Base-by-base conservation (phyloP, 35 echinoderm and acorn worm species). In the Strongylocentrotus purpuratus region DNA sequence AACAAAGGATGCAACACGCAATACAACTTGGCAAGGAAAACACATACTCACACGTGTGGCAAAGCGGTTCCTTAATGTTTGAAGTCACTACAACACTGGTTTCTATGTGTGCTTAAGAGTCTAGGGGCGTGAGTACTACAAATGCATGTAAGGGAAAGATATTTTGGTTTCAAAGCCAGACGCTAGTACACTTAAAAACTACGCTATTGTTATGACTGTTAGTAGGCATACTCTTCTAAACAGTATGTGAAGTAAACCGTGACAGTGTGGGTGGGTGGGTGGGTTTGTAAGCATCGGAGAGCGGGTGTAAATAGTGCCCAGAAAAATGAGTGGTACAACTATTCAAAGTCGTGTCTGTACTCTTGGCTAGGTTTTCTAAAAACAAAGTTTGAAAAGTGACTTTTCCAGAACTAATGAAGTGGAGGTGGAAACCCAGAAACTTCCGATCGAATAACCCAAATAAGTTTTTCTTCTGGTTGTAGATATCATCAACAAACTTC, bases 1-100 rank as follows among this genome's bases (percentile, higher is more conserved):
- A 78, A 78, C 65, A 78, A 78, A 92, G 46, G 46, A 92, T 2
- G 91, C 47, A 92, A 92, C 46, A 46, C 46, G 46, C 91, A 92
- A 46, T 48, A 55, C 33, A 31, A 55, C 12, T 31, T 92, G 17
- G 28, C 25, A 48, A 31, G 52, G 22, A 31, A 31, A 48, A 92
- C 46, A 92, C 33, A 48, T 92, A 48, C 91, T 92, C 4, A 41
- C 46, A 55, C 25, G 25, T 55, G 41, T 31, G 86, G 86, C 52
- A 25, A 92, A 92, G 0, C 25, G 93, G 58, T 86, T 85, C 94
- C 20, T 78, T 4, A 22, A 22, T n/a, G 35, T 41, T 41, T 41
- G 35, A 41, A 41, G 35, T 28, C 65, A 78, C 65, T 7, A 28
- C 28, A n/a, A n/a, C 28, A 78, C 65, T 78, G 20, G 65, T 22